A percentile compares a stretch with the other conserved stretches of the same genome.
These are phyloP conservation scores for Phaonia tiefii DNA, from an alignment of 2,888 invertebrate genomes.

Conservation along the genomic window DNA sequence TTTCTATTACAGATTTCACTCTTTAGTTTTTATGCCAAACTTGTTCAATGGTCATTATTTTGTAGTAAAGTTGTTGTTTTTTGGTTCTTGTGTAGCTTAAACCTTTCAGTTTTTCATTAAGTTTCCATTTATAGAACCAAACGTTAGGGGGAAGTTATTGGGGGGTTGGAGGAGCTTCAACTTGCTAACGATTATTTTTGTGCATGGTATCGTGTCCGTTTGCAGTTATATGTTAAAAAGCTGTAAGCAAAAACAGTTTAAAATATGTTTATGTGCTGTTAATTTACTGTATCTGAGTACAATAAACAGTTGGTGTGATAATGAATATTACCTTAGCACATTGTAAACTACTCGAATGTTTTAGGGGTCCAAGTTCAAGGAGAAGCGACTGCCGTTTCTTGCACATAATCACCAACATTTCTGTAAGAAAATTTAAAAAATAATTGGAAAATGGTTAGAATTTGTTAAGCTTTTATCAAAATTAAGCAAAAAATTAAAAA, in stretches of 20 bases:
- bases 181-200: constrained; percentile 44
- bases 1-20: constrained; percentile 20
- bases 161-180: background rate
- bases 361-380: constrained; percentile 15
- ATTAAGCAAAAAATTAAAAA: too few species aligned
- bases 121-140: too few species aligned
- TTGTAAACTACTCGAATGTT: background rate
- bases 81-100: constrained; percentile 7
- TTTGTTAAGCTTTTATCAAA: too few species aligned
- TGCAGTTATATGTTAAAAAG: constrained; percentile 58
- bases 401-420: background rate
- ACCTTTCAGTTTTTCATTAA: constrained; percentile 23
- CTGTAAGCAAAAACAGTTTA: constrained; percentile 42
- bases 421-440: constrained; percentile 12
- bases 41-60: constrained; percentile 7
- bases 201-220: constrained; percentile 40
- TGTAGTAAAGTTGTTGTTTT: too few species aligned
- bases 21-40: background rate
- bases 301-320: constrained; percentile 7
- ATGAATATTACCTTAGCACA: constrained; percentile 26
- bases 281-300: background rate
- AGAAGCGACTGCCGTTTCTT: background rate
- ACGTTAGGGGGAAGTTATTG: constrained; percentile 1
- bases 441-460: constrained; percentile 10
- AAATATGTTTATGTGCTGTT: constrained; percentile 32